Evolutionary conservation across 2,888 invertebrate genomes (phyloP), one percentile per base, ranked within the genome.

Genomic region (Adineta ricciae): DNA sequence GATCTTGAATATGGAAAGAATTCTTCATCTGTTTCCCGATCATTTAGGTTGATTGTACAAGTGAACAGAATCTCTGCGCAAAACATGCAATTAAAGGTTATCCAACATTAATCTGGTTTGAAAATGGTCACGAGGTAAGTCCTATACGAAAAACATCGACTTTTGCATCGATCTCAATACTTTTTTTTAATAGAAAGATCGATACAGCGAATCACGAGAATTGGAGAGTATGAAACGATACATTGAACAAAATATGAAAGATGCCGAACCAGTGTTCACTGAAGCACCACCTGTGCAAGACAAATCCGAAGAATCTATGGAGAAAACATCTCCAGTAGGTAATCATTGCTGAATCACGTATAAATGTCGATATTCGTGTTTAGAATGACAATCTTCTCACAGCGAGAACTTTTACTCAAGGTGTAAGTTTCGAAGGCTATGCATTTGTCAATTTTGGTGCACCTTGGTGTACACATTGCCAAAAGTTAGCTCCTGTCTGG

Each of bases 381-480:
- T 21, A 72, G 41, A 24, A 16, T 24, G 41, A 24, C 41, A 36
- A 38, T 78, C 7, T 78, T 41, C 41, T 78, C 11, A 41, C 38
- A 24, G 9, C 27, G 2, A 36, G 41, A 78, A 78, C 73, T 21
- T 78, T 78, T 41, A 78, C 73, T 24, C 73, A 78, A 78, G 73
- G 73, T 9, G 73, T 78, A 38, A 78, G 73, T 78, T 78, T 78
- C 24, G 73, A 78, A 78, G 73, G 73, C 41, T 78, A 78, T 78
- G 36, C 73, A 78, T 78, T 78, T 41, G 41, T 78, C 24, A 78
- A 78, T 78, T 78, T 24, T 41, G 36, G 36, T 41, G 73, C 73
- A 19, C 73, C 73, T 8, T 78, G 73, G 73, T 78, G 73, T 78
- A 38, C 73, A 41, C 73, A 78, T 78, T 78, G 73, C 41, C 36